Base-by-base conservation (phyloP, 30 jellyfish, hydroid and myxozoan species). In the Aurelia sp. region DNA sequence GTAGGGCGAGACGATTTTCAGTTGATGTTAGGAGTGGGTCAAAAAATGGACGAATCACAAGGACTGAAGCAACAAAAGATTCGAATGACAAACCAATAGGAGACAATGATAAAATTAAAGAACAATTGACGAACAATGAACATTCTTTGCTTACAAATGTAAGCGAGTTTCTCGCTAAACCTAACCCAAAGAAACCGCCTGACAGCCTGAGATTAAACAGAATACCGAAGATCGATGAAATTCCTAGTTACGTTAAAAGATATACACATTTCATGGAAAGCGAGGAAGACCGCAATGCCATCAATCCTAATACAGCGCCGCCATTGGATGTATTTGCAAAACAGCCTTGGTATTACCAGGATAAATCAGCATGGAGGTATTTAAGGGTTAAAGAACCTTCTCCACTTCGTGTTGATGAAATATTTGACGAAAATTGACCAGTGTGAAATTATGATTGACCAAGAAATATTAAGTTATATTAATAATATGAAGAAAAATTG, bases 161-260 rank as follows among this genome's bases (percentile, higher is more conserved):
- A 17, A 73, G 63, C 8, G 88, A 62, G 44, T 84, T 84, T 71
- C 93, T 84, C 41, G 88, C 68, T 19, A 84, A 84, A 67, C 84
- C 84, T 41, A 84, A 84, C 80, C 93, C 93, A 8, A 63, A 48
- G n/a, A 65, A 40, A 63, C 93, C 93, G 50, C 93, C 93, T 3
- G 76, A 64, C 3, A 84, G 93, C 52, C 63, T 84, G 15, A 20
- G 93, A 47, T 13, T 84, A 16, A 52, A 84, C 57, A 73, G 17
- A 22, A 33, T 2, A 13, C 58, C 63, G 16, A 74, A 40, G 31
- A 30, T 70, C 15, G 76, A 17, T 38, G 85, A 38, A 35, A 53
- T 60, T 2, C 47, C 82, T 4, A 20, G 58, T 15, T 40, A 47
- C 20, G 40, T 12, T 11, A 66, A 55, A 3, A 81, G 57, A 67